Evolutionary conservation across 30 jellyfish, hydroid and myxozoan genomes (phyloP).

Genomic region (Aurelia aurita complex sp. Pacific): DNA sequence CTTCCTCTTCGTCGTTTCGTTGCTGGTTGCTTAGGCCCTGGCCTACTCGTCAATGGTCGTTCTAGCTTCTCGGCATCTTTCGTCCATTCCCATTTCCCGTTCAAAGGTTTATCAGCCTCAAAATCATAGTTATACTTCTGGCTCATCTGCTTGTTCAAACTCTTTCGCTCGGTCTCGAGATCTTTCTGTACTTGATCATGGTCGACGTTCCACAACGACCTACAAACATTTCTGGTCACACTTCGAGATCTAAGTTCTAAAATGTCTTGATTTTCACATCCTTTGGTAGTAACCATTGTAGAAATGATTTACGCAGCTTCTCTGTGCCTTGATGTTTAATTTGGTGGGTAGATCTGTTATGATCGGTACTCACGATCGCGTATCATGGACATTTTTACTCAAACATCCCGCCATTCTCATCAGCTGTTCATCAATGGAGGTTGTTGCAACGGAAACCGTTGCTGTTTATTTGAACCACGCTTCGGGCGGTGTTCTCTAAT

Average conservation of each 20-base stretch:
- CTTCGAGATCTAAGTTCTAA: slow-evolving; percentile 50
- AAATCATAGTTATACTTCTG: slow-evolving; percentile 81
- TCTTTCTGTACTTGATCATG: slow-evolving; percentile 70
- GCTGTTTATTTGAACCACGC: not conserved
- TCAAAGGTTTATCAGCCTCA: slow-evolving; percentile 69
- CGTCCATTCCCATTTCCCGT: slow-evolving; percentile 75
- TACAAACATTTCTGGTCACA: slow-evolving; percentile 68
- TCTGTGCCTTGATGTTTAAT: not conserved
- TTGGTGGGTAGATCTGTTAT: not conserved
- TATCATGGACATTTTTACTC: slow-evolving; percentile 2
- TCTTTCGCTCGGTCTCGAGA: slow-evolving; percentile 65
- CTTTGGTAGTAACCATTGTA: slow-evolving; percentile 38
- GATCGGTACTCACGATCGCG: not conserved
- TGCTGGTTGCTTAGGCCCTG: not conserved
- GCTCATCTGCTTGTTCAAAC: slow-evolving; percentile 46
- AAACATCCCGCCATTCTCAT: slow-evolving; percentile 67
- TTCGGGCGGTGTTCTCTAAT: not conserved
- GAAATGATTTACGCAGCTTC: not conserved
- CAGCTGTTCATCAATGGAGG: slow-evolving; percentile 67
- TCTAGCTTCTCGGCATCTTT: not conserved
- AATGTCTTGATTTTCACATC: slow-evolving; percentile 29
- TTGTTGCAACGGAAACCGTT: slow-evolving; percentile 49
- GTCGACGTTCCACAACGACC: slow-evolving; percentile 79
- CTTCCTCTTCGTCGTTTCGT: not conserved
- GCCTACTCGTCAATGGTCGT: too few species aligned